phyloP scores from a whole-genome alignment of 2,113 vertebrate species.

The Chaetodon trifascialis region DNA sequence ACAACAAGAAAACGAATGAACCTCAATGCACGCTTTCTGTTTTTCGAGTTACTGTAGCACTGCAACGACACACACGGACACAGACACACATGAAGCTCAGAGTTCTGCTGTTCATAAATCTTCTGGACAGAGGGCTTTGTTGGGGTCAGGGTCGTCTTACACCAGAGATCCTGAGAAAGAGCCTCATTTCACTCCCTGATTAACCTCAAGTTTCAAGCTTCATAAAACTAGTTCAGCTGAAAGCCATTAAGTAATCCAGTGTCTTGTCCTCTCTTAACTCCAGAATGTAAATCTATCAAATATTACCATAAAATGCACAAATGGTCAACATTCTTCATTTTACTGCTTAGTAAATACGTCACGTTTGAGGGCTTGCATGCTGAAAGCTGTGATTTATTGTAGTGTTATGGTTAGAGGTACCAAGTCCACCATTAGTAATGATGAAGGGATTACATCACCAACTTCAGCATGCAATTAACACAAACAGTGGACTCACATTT shows the following conservation, averaged over 20 bases:
- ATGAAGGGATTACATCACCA: slow-evolving; percentile 16
- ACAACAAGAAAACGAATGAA: slow-evolving; percentile 7
- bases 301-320: slow-evolving; percentile 23
- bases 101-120: slow-evolving; percentile 43
- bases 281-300: slow-evolving; percentile 49
- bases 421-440: neutral
- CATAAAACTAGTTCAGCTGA: slow-evolving; percentile 66
- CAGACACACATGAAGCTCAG: neutral
- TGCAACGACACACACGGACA: too few relatives aligned
- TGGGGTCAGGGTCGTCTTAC: slow-evolving; percentile 49
- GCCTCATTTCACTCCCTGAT: slow-evolving; percentile 57
- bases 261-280: slow-evolving; percentile 49
- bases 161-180: slow-evolving; percentile 64
- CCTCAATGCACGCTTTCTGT: neutral
- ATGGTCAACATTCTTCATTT: slow-evolving; percentile 41
- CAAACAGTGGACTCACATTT: slow-evolving; percentile 34
- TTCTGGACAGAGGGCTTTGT: slow-evolving; percentile 49
- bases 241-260: slow-evolving; percentile 59
- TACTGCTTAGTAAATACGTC: slow-evolving; percentile 24
- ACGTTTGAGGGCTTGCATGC: slow-evolving; percentile 8
- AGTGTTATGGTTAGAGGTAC: neutral
- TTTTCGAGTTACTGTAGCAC: neutral
- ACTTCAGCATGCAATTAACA: slow-evolving; percentile 7
- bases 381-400: slow-evolving; percentile 21
- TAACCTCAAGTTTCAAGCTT: slow-evolving; percentile 74